Conservation (phyloP, 2,888 invertebrate species). For the Polyploca ridens region DNA sequence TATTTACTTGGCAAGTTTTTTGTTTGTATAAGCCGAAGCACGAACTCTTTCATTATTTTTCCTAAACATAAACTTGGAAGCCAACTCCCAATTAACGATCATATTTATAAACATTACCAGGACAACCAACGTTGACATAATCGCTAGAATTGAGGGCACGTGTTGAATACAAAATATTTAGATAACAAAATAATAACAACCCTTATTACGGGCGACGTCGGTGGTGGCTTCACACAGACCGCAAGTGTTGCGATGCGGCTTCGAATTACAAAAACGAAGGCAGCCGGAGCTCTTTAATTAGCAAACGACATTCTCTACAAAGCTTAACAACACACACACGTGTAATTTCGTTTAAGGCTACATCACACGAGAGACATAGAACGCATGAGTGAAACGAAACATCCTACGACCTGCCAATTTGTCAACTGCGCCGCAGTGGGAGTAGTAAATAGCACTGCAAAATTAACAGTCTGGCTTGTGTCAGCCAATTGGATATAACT, state of each 20-base stretch:
- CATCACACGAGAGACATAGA: constrained; percentile 34
- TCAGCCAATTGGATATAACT: constrained; percentile 17
- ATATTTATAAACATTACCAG: neutral
- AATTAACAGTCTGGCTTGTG: constrained; percentile 27
- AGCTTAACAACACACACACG: constrained; percentile 18
- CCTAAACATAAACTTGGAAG: neutral
- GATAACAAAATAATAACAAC: constrained; percentile 35
- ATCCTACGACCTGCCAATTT: constrained; percentile 41
- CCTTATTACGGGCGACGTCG: constrained; percentile 35
- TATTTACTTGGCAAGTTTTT: too few species aligned
- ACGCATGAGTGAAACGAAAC: constrained; percentile 33
- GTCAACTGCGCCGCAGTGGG: constrained; percentile 41
- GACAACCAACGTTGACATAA: neutral
- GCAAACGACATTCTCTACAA: constrained; percentile 34
- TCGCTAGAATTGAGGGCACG: neutral
- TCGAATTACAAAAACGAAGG: constrained; percentile 67
- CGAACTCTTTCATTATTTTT: neutral
- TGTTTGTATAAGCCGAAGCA: too few species aligned
- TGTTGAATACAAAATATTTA: constrained; percentile 20
- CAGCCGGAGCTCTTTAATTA: constrained; percentile 64
- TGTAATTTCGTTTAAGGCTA: constrained; percentile 30
- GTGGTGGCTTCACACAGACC: constrained; percentile 45
- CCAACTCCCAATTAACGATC: neutral
- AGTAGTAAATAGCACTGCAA: constrained; percentile 35
- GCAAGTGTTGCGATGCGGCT: constrained; percentile 49